A percentile compares a stretch with the other conserved stretches of the same genome.
These are phyloP conservation scores for Machimus atricapillus DNA, from an alignment of 2,888 invertebrate species.

Conservation along the genomic window DNA sequence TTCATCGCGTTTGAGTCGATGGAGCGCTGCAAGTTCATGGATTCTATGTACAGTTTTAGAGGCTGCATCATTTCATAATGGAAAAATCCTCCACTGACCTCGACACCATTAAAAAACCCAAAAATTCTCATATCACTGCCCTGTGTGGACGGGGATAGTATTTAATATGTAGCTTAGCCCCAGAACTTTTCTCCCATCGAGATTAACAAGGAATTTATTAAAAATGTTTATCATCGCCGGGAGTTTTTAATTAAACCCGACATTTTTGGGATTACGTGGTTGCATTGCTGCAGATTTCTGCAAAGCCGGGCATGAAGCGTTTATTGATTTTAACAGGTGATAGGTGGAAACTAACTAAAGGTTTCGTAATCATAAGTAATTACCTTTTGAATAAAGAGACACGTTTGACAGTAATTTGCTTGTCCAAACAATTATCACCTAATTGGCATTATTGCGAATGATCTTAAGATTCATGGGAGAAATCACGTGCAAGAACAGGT, in stretches of 20 bases:
- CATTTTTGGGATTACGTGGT: not conserved
- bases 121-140: not conserved
- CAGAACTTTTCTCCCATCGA: not conserved
- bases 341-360: not conserved
- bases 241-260: conserved; percentile 19
- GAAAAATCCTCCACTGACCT: not conserved
- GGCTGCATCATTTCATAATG: conserved; percentile 8
- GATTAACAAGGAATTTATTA: conserved; percentile 9
- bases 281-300: not conserved
- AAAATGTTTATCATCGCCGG: conserved; percentile 12
- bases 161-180: not conserved
- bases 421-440: not conserved
- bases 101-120: conserved; percentile 14
- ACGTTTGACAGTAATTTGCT: not conserved
- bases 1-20: not conserved
- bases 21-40: not conserved
- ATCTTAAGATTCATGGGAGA: not conserved
- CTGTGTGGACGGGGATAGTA: not conserved
- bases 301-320: not conserved
- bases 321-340: not conserved
- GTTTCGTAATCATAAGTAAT: not conserved
- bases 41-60: not conserved
- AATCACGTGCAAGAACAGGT: not conserved
- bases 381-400: not conserved
- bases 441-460: not conserved